Evolutionary conservation across 2,888 invertebrate species (phyloP).

Genomic region (Xanthia togata): DNA sequence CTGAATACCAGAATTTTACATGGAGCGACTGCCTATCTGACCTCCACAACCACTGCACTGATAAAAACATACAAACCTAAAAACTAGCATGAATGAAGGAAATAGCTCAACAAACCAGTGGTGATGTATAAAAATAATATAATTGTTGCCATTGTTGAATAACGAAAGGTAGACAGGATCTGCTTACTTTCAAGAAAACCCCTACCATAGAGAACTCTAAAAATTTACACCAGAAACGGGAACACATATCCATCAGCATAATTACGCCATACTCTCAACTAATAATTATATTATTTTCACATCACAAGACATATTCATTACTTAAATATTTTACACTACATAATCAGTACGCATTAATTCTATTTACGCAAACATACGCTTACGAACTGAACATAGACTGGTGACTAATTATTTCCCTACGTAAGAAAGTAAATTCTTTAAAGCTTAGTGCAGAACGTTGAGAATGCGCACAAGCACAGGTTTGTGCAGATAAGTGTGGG

Average conservation of each 20-base stretch:
- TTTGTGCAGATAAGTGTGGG: conserved; percentile 37
- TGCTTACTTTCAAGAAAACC: not conserved
- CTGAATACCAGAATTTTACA: too few species aligned
- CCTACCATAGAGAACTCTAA: not conserved
- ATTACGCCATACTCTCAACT: conserved; percentile 15
- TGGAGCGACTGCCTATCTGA: too few species aligned
- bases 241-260: not conserved
- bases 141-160: not conserved
- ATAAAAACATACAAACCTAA: not conserved
- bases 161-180: fast-evolving
- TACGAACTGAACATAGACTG: conserved; percentile 54
- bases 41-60: not conserved
- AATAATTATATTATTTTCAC: conserved; percentile 37
- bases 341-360: conserved; percentile 51
- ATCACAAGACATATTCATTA: conserved; percentile 38
- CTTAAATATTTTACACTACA: conserved; percentile 42
- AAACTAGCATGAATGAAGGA: not conserved
- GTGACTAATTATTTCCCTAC: conserved; percentile 77
- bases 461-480: conserved; percentile 17
- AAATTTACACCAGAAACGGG: not conserved
- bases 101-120: too few species aligned
- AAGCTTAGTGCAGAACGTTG: conserved; percentile 49
- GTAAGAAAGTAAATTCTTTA: conserved; percentile 75
- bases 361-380: conserved; percentile 63
- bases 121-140: too few species aligned